phyloP scores from a whole-genome alignment of 1,140 invertebrate genomes.

The Drosophila littoralis region DNA sequence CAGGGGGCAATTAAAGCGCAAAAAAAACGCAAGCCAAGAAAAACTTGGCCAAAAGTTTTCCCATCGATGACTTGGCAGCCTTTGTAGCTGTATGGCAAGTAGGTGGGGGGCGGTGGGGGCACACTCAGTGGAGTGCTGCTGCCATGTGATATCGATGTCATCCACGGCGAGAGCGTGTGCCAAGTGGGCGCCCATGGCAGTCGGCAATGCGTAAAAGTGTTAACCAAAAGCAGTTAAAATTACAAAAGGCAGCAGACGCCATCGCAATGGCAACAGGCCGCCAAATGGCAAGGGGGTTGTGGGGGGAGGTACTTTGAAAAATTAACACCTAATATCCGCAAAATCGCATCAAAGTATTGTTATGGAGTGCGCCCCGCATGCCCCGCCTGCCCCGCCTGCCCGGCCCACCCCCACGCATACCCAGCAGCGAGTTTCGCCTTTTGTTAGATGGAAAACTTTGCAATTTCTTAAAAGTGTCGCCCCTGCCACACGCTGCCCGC shows the following conservation, averaged over 20 bases:
- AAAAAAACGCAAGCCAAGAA: constrained; percentile 64
- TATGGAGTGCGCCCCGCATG: constrained; percentile 28
- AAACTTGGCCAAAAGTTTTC: constrained; percentile 74
- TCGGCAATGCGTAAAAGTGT: constrained; percentile 81
- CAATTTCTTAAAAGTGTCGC: constrained; percentile 80
- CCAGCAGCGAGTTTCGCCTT: constrained; percentile 33
- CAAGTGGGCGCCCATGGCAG: constrained; percentile 42
- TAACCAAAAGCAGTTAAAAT: constrained; percentile 82
- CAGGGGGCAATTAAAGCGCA: constrained; percentile 73
- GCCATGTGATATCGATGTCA: constrained; percentile 76
- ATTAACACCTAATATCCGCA: constrained; percentile 83
- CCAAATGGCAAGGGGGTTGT: constrained; percentile 1
- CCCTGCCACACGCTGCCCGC: neutral
- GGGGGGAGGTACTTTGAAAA: constrained; percentile 62
- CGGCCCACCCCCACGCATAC: neutral
- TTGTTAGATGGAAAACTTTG: constrained; percentile 74
- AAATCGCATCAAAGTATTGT: constrained; percentile 83
- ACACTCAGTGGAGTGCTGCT: constrained; percentile 3
- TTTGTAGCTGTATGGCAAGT: neutral
- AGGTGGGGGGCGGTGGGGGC: neutral
- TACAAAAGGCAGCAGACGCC: constrained; percentile 73
- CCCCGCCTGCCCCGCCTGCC: too few species aligned
- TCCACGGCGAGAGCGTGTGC: constrained; percentile 5
- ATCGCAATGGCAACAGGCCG: constrained; percentile 62
- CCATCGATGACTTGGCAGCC: constrained; percentile 69